Conservation (phyloP, 53 echinoderm and acorn worm genomes). For the Zoroaster sp. region DNA sequence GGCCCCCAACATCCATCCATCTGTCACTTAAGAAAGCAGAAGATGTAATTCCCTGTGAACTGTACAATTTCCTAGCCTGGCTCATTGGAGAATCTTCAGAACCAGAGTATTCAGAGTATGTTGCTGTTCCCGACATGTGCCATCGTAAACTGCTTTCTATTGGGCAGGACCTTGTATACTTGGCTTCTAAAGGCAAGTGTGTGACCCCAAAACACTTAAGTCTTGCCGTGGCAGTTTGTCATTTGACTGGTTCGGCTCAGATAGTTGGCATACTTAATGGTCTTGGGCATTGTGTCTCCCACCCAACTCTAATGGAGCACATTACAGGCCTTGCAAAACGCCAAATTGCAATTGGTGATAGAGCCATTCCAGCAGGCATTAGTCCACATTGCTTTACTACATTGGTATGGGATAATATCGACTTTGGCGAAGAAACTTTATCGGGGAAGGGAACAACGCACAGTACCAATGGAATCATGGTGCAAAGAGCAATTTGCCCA, state of each 20-base stretch:
- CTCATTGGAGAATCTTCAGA: not conserved
- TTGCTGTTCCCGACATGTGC: not conserved
- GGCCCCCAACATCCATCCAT: slow-evolving; percentile 27
- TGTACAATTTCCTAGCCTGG: not conserved
- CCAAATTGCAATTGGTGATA: slow-evolving; percentile 48
- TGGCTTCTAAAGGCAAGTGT: slow-evolving; percentile 38
- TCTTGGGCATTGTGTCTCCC: slow-evolving; percentile 69
- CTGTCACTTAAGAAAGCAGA: too few species aligned
- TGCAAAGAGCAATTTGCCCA: not conserved
- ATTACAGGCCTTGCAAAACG: slow-evolving; percentile 72
- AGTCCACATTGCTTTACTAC: slow-evolving; percentile 30
- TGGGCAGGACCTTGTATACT: slow-evolving; percentile 56
- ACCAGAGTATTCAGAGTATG: not conserved
- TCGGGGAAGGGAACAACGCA: slow-evolving; percentile 73
- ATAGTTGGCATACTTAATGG: slow-evolving; percentile 74
- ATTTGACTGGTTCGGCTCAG: slow-evolving; percentile 68
- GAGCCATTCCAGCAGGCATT: slow-evolving; percentile 42
- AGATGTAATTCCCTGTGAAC: too few species aligned
- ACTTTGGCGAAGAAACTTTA: slow-evolving; percentile 71
- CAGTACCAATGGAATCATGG: slow-evolving; percentile 65
- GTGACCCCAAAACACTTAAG: slow-evolving; percentile 61
- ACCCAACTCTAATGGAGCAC: slow-evolving; percentile 60
- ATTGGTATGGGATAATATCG: slow-evolving; percentile 74
- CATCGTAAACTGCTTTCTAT: slow-evolving; percentile 37
- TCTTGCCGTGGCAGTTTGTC: slow-evolving; percentile 69